Evolutionary conservation across 2,797 vertebrate genomes (phyloP), one percentile per base, ranked within the genome.

Genomic region (Protonibea diacanthus): DNA sequence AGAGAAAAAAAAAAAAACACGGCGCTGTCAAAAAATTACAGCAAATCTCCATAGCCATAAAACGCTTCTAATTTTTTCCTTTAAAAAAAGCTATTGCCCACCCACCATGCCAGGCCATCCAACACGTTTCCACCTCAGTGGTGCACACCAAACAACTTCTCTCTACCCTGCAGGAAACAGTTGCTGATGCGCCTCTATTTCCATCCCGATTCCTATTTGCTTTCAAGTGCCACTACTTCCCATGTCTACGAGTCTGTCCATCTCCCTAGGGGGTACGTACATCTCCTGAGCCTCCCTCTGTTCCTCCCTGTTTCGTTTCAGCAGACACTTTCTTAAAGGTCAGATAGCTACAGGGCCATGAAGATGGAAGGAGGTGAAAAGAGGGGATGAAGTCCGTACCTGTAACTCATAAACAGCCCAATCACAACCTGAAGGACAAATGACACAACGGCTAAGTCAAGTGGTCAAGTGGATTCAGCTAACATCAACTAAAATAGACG

Each of bases 111-210:
- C 4, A 57, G 76, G 64, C 83, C 85, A 79, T 88, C 80, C 86
- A 73, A 38, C 88, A 90, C 86, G 80, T 94, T 94, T 94, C 93
- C 91, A 90, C 91, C 86, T 90, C 89, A 90, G 82, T 90, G 87
- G 86, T 86, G 87, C 82, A 87, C 92, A 87, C 91, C 90, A 86
- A 91, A 92, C 86, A 91, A 89, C 87, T 87, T 83, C 81, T 83
- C 80, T 85, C 71, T 69, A 69, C 84, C 78, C 92, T 78, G 91
- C 90, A 91, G 91, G 89, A 90, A 89, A 83, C 82, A 86, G 86
- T 91, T 89, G 86, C 86, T 84, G 88, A 91, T 90, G 91, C 86
- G 84, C 89, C 89, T 91, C 87, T 78, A 92, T 93, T 93, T 91
- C 87, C 89, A 90, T 91, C 69, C 77, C 20, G 47, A 88, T 89